phyloP scores from a whole-genome alignment of 2,797 vertebrate species.

The Hipposideros larvatus region DNA sequence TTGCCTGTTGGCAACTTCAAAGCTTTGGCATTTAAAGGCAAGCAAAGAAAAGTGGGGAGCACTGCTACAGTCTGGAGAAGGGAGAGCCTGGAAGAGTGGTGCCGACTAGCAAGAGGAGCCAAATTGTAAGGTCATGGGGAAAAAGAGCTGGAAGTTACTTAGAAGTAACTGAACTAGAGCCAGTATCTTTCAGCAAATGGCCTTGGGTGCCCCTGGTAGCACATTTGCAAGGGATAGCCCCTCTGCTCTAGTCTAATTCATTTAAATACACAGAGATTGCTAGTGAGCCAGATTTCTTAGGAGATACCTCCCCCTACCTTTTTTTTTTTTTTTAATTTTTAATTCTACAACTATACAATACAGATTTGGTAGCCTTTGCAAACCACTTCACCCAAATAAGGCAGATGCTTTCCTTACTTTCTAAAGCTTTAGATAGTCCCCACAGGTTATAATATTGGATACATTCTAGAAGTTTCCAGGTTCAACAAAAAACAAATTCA shows the following conservation, averaged over 20 bases:
- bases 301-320: not conserved
- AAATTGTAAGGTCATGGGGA: constrained; percentile 61
- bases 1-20: constrained; percentile 67
- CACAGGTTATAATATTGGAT: not conserved
- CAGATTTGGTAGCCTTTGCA: not conserved
- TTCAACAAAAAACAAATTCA: constrained; percentile 30
- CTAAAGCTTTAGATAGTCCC: constrained; percentile 16
- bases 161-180: not conserved
- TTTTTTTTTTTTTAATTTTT: no score
- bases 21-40: constrained; percentile 50
- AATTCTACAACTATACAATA: not conserved
- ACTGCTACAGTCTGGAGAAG: constrained; percentile 24
- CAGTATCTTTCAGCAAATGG: constrained; percentile 30
- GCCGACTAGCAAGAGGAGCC: not conserved
- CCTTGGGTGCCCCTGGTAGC: not conserved
- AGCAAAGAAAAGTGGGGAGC: constrained; percentile 64
- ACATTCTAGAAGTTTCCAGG: not conserved
- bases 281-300: not conserved
- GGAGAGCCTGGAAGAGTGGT: constrained; percentile 27
- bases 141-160: constrained; percentile 48
- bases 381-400: constrained; percentile 10
- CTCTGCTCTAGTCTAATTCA: not conserved
- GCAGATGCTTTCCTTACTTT: not conserved
- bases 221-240: not conserved
- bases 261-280: not conserved